Percentiles rank a stretch among this genome's conserved stretches.
phyloP scores from a whole-genome alignment of 2,888 invertebrate species.

The Macroteleia sp. region DNA sequence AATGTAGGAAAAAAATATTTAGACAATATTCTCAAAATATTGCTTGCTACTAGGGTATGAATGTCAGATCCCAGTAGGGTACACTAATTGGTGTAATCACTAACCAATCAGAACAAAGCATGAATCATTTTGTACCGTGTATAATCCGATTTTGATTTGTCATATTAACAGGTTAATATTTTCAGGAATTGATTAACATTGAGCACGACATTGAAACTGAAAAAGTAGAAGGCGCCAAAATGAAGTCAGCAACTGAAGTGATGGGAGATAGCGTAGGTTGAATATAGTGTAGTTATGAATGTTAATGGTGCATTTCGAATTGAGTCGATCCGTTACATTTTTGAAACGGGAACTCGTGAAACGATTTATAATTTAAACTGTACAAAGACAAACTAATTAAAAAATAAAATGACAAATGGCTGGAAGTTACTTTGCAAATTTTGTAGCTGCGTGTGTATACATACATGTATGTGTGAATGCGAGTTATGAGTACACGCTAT shows the following conservation, averaged over 20 bases:
- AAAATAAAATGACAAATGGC: constrained; percentile 67
- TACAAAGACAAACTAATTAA: constrained; percentile 68
- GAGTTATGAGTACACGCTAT: too few species aligned
- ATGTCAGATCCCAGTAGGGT: too few species aligned
- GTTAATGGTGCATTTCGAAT: constrained; percentile 74
- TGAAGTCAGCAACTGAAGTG: constrained; percentile 76
- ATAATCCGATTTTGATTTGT: too few species aligned
- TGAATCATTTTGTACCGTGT: too few species aligned
- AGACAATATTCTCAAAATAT: too few species aligned
- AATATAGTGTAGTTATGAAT: constrained; percentile 61
- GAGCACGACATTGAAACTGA: constrained; percentile 75
- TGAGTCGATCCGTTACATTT: constrained; percentile 64
- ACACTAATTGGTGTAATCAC: too few species aligned
- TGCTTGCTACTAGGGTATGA: too few species aligned
- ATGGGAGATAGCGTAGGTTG: constrained; percentile 82
- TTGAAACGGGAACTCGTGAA: constrained; percentile 65
- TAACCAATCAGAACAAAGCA: too few species aligned
- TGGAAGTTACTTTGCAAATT: constrained; percentile 73
- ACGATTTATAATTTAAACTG: constrained; percentile 75
- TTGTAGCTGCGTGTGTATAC: too few species aligned
- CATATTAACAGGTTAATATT: too few species aligned
- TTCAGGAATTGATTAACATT: too few species aligned
- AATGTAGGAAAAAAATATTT: too few species aligned
- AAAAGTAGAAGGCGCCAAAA: constrained; percentile 68
- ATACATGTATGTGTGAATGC: constrained; percentile 49